These are phyloP conservation scores for Proisotoma minuta DNA, from an alignment of 2,888 invertebrate genomes.

Conservation along the genomic window DNA sequence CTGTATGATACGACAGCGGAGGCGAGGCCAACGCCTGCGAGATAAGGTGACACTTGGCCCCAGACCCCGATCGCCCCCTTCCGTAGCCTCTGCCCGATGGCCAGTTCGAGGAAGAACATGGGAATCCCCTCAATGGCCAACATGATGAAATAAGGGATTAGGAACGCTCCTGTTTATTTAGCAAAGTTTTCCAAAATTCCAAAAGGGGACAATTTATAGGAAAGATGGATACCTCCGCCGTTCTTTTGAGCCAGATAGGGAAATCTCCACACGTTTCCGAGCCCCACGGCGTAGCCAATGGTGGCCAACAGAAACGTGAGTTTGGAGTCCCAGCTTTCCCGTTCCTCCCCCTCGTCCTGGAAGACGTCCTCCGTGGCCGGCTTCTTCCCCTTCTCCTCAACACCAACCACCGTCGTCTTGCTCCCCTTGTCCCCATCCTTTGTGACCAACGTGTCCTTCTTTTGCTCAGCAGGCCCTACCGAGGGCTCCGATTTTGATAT, in stretches of 20 bases:
- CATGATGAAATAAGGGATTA: constrained; percentile 95
- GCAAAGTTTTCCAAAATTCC: no score
- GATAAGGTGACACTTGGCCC: constrained; percentile 58
- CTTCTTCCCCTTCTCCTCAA: constrained; percentile 15
- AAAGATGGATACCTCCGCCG: constrained; percentile 77
- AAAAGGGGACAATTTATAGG: no score
- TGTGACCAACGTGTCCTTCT: constrained; percentile 19
- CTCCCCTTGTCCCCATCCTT: constrained; percentile 28
- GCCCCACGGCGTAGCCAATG: constrained; percentile 89
- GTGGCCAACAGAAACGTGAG: constrained; percentile 86
- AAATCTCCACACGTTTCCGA: constrained; percentile 90
- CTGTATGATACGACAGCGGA: constrained; percentile 91
- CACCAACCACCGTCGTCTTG: constrained; percentile 22
- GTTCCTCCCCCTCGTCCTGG: constrained; percentile 62
- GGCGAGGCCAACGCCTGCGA: constrained; percentile 86
- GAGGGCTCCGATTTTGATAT: constrained; percentile 1
- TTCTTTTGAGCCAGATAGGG: constrained; percentile 92
- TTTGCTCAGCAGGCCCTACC: constrained; percentile 8
- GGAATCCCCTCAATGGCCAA: constrained; percentile 69
- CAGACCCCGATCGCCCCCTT: constrained; percentile 94
- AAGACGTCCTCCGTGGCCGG: constrained; percentile 27
- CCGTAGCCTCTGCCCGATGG: constrained; percentile 85
- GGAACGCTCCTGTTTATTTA: constrained; percentile 81
- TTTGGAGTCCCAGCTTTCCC: constrained; percentile 91
- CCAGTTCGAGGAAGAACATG: constrained; percentile 91